Conservation (phyloP, 2,888 invertebrate genomes). For the Cephalotes varians region DNA sequence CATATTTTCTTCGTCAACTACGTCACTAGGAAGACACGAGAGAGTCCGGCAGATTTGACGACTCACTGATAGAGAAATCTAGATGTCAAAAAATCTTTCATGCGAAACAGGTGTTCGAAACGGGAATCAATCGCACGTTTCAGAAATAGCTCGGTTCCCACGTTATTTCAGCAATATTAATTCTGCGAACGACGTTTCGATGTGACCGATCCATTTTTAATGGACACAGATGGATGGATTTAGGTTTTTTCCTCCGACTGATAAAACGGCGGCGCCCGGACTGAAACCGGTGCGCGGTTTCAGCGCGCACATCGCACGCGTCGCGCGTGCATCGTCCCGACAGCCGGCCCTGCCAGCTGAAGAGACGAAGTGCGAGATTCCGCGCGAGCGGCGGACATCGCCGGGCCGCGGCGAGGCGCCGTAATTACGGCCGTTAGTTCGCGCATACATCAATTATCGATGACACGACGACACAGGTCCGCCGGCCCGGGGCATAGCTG, state of each 20-base stretch:
- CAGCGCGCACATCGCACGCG: conserved; percentile 2
- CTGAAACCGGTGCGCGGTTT: neutral
- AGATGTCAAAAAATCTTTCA: neutral
- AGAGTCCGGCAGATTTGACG: neutral
- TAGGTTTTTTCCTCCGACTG: neutral
- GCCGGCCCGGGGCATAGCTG: conserved; percentile 77
- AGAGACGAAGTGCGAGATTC: conserved; percentile 75
- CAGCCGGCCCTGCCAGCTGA: conserved; percentile 49
- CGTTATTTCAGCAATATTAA: conserved; percentile 15
- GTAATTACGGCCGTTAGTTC: conserved; percentile 84
- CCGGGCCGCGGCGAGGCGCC: conserved; percentile 71
- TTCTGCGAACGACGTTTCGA: neutral
- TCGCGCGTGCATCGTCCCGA: conserved; percentile 35
- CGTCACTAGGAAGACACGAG: neutral
- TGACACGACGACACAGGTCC: conserved; percentile 83
- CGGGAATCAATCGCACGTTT: neutral
- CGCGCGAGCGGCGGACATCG: conserved; percentile 81
- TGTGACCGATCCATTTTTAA: conserved; percentile 42
- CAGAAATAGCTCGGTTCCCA: neutral
- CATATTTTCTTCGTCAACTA: neutral
- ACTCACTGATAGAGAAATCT: neutral
- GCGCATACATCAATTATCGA: conserved; percentile 85
- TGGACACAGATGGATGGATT: conserved; percentile 24
- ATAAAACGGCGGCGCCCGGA: neutral
- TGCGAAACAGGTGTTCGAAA: neutral